Evolutionary conservation across 2,113 vertebrate species (phyloP).

Genomic region (Ictalurus punctatus): DNA sequence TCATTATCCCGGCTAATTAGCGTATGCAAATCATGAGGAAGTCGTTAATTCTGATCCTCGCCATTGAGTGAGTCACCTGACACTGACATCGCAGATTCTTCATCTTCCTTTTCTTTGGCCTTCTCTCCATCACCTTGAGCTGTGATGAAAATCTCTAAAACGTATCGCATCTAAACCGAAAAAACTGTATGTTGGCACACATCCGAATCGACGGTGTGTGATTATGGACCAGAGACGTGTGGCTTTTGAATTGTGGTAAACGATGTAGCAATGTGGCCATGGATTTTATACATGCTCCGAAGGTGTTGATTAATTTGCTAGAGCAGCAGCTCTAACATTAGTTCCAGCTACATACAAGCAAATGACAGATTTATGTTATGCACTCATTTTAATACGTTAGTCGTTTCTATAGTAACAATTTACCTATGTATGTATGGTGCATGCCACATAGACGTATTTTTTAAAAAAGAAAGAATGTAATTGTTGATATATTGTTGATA

Average conservation of each 20-base stretch:
- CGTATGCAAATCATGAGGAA: slow-evolving; percentile 55
- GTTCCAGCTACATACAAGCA: not conserved
- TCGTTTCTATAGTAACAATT: not conserved
- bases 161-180: not conserved
- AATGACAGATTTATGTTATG: not conserved
- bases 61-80: slow-evolving; percentile 53
- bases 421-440: not conserved
- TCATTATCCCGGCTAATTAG: slow-evolving; percentile 60
- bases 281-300: not conserved
- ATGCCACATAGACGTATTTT: not conserved
- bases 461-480: not conserved
- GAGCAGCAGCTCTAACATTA: not conserved
- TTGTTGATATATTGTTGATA: not conserved
- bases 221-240: slow-evolving; percentile 8
- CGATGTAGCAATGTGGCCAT: not conserved
- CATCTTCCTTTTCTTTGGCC: slow-evolving; percentile 17
- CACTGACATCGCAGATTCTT: slow-evolving; percentile 20
- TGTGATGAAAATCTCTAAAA: slow-evolving; percentile 27
- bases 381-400: not conserved
- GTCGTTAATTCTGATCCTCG: slow-evolving; percentile 49
- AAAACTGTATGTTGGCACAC: not conserved
- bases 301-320: not conserved
- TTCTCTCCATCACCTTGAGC: slow-evolving; percentile 20
- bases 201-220: not conserved
- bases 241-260: slow-evolving; percentile 21